Conservation (phyloP, 2,113 vertebrate species). For the Grantiella picta region DNA sequence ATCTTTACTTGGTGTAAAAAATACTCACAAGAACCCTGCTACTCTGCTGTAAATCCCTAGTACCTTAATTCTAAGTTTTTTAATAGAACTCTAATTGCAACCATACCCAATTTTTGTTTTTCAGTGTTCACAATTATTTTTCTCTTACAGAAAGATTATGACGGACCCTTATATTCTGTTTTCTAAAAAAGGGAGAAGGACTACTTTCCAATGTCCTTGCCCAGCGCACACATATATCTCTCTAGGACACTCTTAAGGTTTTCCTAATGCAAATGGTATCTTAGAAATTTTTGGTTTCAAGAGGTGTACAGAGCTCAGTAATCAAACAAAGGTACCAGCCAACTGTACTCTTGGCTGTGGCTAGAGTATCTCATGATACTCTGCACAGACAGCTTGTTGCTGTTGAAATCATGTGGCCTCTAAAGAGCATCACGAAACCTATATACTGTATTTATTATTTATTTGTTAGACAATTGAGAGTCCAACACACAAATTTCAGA, state of each 20-base stretch:
- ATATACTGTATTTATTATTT: background rate
- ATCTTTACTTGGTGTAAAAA: background rate
- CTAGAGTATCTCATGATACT: background rate
- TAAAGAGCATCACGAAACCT: background rate
- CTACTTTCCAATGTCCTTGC: background rate
- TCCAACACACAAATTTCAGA: background rate
- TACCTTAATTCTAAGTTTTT: background rate
- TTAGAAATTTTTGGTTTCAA: background rate
- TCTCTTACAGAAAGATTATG: background rate
- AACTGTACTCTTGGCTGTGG: background rate
- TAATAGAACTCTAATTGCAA: background rate
- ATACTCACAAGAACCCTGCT: background rate
- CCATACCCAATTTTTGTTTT: background rate
- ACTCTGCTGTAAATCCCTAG: background rate
- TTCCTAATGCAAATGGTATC: background rate
- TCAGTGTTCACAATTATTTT: background rate
- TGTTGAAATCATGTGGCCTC: background rate
- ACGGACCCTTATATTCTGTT: background rate
- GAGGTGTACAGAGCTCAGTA: background rate
- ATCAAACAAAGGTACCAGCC: background rate
- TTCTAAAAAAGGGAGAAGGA: background rate
- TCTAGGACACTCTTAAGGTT: background rate
- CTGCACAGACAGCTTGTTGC: background rate
- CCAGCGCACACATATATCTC: background rate
- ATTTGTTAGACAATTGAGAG: background rate